Evolutionary conservation across 2,888 invertebrate species (phyloP).

Genomic region (Metopia argyrocephala): DNA sequence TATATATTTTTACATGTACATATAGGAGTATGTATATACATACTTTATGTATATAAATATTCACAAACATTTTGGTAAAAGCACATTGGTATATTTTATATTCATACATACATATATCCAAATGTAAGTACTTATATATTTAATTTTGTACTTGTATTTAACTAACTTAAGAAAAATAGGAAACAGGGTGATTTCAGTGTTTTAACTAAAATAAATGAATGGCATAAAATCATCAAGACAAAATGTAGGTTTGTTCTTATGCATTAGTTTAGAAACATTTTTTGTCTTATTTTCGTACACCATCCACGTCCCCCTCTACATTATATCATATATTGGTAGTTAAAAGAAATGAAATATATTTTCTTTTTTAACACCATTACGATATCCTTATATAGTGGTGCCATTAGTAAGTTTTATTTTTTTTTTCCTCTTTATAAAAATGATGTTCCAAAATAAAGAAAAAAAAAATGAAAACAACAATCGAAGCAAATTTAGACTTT

Average conservation of each 20-base stretch:
- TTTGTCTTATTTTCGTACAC: neutral
- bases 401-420: constrained; percentile 36
- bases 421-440: neutral
- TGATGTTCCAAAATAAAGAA: constrained; percentile 7
- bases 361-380: constrained; percentile 23
- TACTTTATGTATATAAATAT: neutral
- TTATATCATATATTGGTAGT: neutral
- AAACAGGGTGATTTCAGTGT: constrained; percentile 37
- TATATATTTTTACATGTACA: neutral
- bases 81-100: no score
- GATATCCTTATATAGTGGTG: constrained; percentile 13
- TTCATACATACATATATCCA: neutral
- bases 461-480: neutral
- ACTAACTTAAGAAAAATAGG: constrained; percentile 1
- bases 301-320: neutral
- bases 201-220: constrained; percentile 1
- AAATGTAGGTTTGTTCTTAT: neutral
- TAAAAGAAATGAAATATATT: neutral
- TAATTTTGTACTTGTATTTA: neutral
- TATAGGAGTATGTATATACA: neutral
- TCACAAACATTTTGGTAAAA: no score
- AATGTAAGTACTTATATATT: neutral
- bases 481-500: constrained; percentile 17
- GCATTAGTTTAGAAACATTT: constrained; percentile 26
- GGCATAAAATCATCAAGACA: neutral